Base-by-base conservation (phyloP, 2,888 invertebrate species). In the Acronicta leporina region DNA sequence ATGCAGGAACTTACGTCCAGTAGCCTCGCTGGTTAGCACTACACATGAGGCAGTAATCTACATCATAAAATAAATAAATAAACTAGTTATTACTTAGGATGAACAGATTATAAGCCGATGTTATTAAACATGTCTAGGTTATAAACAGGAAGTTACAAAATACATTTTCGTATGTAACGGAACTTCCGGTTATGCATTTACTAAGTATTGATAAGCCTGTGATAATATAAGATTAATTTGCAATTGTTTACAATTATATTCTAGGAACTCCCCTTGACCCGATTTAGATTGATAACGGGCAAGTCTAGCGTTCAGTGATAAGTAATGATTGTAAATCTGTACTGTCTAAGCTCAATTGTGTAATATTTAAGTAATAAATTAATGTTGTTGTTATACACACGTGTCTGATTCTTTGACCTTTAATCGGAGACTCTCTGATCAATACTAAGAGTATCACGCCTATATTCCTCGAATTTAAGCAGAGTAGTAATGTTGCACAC, bases 191-290 rank as follows among this genome's bases (percentile, higher is more conserved):
- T 62, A 43, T 60, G 47, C 41, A 58, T 59, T 63, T 63, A 51
- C 59, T 59, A 54, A 63, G 70, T 75, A 77, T 76, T 74, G 63
- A 71, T 71, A 59, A 62, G 53, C 27, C 74, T 76, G 75, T 76
- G 75, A 76, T 76, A 76, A 51, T 61, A 59, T 51, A 63, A 75
- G 65, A 63, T 47, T 63, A 51, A 40, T 50, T 56, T 47, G 16
- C 47, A 15, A 33, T 40, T 76, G 71, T 71, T 74, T 66, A 66
- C 59, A 15, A 51, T 59, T 0, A 14, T 53, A 43, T 60, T 54
- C 30, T 50, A 27, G 52, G 15, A 49, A 30, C 16, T 49, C 35
- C 40, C 55, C 59, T 20, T 65, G 72, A 62, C 56, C 60, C 42
- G 11, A 46, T 68, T 65, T 46, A 9, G 8, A 6, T 33, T 5